phyloP scores from a whole-genome alignment of 2,797 vertebrate species.

The Poliocrania exsul region DNA sequence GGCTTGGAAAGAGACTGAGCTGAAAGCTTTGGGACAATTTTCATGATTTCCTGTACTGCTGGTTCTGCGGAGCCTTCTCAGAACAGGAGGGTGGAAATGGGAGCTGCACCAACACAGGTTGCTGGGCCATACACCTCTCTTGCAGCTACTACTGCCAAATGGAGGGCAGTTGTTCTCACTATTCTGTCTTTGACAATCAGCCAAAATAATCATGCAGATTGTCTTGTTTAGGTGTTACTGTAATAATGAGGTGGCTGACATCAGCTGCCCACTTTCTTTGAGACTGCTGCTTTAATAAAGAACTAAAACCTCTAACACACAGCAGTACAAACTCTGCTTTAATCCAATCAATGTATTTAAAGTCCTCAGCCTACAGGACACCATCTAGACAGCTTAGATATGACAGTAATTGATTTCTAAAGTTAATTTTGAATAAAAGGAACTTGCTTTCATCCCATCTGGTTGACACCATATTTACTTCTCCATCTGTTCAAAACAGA shows the following conservation, averaged over 20 bases:
- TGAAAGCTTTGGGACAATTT: not conserved
- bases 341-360: fast-evolving
- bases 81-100: fast-evolving
- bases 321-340: not conserved
- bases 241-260: not conserved
- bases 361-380: not conserved
- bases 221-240: not conserved
- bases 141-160: not conserved
- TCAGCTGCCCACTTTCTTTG: not conserved
- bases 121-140: fast-evolving
- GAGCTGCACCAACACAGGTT: fast-evolving
- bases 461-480: fast-evolving
- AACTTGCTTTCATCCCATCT: not conserved
- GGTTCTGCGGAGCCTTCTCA: too few species aligned
- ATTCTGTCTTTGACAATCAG: not conserved
- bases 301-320: not conserved
- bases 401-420: not conserved
- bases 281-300: not conserved
- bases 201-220: not conserved
- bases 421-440: not conserved
- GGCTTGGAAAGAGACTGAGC: not conserved
- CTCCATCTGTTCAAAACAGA: not conserved
- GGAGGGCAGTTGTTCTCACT: not conserved
- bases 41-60: fast-evolving
- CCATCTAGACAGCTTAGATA: not conserved